Conservation (phyloP, 1,140 invertebrate genomes). For the Brachionus manjavacas region DNA sequence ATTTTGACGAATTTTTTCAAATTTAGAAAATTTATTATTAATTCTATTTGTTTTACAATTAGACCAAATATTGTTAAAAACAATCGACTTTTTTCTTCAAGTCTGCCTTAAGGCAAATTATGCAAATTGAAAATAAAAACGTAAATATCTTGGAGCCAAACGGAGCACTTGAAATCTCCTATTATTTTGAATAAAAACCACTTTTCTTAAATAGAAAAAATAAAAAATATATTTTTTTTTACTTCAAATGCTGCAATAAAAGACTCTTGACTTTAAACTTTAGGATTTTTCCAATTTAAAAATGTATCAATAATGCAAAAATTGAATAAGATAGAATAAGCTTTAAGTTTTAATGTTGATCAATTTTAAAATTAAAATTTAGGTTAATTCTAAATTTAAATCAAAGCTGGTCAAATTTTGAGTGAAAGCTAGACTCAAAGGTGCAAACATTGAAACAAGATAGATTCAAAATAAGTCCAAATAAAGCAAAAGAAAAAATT, state of each 20-base stretch:
- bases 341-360: not conserved
- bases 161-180: not conserved
- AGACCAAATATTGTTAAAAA: not conserved
- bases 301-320: not conserved
- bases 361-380: not conserved
- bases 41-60: conserved; percentile 6
- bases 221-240: not conserved
- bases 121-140: not conserved
- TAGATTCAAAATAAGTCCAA: not conserved
- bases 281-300: not conserved
- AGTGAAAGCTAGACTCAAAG: not conserved
- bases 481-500: not conserved
- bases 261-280: not conserved
- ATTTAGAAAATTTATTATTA: not conserved
- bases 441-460: not conserved
- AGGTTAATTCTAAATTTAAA: not conserved
- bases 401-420: not conserved
- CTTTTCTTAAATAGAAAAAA: not conserved
- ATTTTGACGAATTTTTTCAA: not conserved
- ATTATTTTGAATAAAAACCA: not conserved
- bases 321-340: not conserved
- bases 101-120: not conserved
- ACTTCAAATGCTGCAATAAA: not conserved
- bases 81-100: not conserved
- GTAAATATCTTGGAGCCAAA: not conserved